A percentile compares a stretch with the other conserved stretches of the same genome.
These are phyloP conservation scores for Dasysyrphus albostriatus DNA, from an alignment of 2,888 invertebrate species.

Conservation along the genomic window DNA sequence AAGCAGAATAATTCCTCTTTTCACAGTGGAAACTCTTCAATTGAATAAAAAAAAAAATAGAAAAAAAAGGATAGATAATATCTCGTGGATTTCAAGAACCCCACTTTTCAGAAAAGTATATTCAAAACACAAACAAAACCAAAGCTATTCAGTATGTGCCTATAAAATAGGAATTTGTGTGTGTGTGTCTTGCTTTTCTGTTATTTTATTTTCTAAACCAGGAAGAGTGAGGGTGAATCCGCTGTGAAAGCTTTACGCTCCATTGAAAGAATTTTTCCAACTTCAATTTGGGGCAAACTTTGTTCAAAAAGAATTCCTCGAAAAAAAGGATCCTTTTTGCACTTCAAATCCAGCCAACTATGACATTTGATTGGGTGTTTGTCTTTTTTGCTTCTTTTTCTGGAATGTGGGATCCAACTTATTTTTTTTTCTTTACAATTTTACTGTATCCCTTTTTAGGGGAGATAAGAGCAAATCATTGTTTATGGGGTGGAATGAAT, in stretches of 20 bases:
- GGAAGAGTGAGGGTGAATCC: not conserved
- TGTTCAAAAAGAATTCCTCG: not conserved
- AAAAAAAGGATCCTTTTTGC: constrained; percentile 13
- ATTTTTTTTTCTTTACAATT: not conserved
- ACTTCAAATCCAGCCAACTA: not conserved
- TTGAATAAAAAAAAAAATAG: not conserved
- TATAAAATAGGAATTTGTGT: not conserved
- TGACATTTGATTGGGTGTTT: not conserved
- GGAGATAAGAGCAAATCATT: constrained; percentile 5
- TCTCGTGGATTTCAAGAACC: not conserved
- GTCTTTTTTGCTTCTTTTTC: not conserved
- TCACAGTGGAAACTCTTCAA: not conserved
- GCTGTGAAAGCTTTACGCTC: not conserved
- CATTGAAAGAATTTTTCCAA: constrained; percentile 4
- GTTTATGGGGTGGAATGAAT: constrained; percentile 1
- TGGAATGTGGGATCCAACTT: not conserved
- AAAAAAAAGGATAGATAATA: constrained; percentile 3
- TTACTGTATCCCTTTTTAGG: constrained; percentile 5
- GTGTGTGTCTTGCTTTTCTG: not conserved
- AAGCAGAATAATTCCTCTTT: constrained; percentile 2
- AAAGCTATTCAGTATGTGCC: constrained; percentile 15
- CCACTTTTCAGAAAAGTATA: not conserved
- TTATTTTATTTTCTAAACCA: constrained; percentile 1
- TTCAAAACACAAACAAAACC: not conserved
- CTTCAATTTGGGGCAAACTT: not conserved